A percentile compares a stretch with the other conserved stretches of the same genome.
These are phyloP conservation scores for Latrodectus elegans DNA, from an alignment of 2,888 invertebrate genomes.

Conservation along the genomic window DNA sequence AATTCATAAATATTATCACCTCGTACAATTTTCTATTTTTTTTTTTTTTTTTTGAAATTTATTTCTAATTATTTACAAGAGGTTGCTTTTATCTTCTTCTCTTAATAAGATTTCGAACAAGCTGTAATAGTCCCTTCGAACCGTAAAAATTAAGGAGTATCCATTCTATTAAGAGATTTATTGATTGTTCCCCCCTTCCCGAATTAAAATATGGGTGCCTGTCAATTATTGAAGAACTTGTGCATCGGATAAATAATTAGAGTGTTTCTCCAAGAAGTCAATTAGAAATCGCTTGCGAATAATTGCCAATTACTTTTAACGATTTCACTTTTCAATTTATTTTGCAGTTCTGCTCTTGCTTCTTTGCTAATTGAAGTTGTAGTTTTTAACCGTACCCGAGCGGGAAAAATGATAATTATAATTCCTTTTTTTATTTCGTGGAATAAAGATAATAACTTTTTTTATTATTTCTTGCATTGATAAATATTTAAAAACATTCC, in stretches of 20 bases:
- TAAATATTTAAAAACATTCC: neutral
- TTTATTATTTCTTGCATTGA: neutral
- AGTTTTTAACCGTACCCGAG: neutral
- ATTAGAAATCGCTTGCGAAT: conserved; percentile 44
- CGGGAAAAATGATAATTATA: neutral
- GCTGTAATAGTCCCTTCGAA: neutral
- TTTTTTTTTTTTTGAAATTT: too few species aligned
- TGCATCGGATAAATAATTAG: conserved; percentile 53
- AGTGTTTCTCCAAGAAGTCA: conserved; percentile 34
- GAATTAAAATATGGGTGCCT: conserved; percentile 13
- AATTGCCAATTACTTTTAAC: conserved; percentile 41
- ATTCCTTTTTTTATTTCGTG: neutral
- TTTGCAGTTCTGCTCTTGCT: neutral
- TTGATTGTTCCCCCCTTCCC: conserved; percentile 36
- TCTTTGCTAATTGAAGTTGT: conserved; percentile 30
- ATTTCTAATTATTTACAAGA: too few species aligned
- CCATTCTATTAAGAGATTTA: conserved; percentile 34
- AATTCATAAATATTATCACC: too few species aligned
- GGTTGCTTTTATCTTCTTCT: neutral
- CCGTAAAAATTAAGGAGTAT: conserved; percentile 25
- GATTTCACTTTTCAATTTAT: conserved; percentile 20
- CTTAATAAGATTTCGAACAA: neutral
- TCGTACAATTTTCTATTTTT: too few species aligned
- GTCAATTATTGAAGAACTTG: conserved; percentile 30
- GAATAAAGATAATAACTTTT: neutral